Evolutionary conservation across 2,888 invertebrate genomes (phyloP), one percentile per base, ranked within the genome.

Genomic region (Meganola albula): DNA sequence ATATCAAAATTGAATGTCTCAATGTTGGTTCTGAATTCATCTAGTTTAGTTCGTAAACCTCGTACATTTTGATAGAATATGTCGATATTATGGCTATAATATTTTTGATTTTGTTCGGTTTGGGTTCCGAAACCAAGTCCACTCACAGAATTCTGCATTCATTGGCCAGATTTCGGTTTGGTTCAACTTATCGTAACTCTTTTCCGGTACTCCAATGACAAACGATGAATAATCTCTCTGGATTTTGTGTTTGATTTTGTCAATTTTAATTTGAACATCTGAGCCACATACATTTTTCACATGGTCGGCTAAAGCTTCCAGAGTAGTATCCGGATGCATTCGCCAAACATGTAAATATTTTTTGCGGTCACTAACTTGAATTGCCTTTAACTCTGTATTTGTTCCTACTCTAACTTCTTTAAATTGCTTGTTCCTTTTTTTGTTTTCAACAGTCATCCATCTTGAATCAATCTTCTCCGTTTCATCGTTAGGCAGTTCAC

Each of bases 261-360:
- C 27, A 4, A 27, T n/a, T n/a, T 26, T 26, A 4, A 26, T 10
- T 16, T 26, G 10, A 11, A 26, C 18, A 16, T 26, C 26, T 16
- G 10, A 8, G 9, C 26, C 26, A 18, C 26, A 26, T 16, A 26
- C 11, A 16, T 16, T 27, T 27, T 27, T 27, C 18, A 16, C 26
- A 14, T 16, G 18, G 16, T 10, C 10, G 9, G 16, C 14, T 12
- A 27, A 14, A 3, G 27, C 16, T 10, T 27, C 16, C 9, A 16
- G 18, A 12, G 22, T 22, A 2, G 28, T 21, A 12, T 20, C 28
- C 7, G 11, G 28, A 28, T 21, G 28, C 13, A 28, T 11, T 20
- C 27, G 27, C 27, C 20, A 20, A 27, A 28, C 28, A 28, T 28
- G 28, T 8, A 28, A 21, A 21, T 21, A 21, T 20, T 28, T 28